These are phyloP conservation scores for Choreutis nemorana DNA, from an alignment of 2,888 invertebrate species.

Conservation along the genomic window DNA sequence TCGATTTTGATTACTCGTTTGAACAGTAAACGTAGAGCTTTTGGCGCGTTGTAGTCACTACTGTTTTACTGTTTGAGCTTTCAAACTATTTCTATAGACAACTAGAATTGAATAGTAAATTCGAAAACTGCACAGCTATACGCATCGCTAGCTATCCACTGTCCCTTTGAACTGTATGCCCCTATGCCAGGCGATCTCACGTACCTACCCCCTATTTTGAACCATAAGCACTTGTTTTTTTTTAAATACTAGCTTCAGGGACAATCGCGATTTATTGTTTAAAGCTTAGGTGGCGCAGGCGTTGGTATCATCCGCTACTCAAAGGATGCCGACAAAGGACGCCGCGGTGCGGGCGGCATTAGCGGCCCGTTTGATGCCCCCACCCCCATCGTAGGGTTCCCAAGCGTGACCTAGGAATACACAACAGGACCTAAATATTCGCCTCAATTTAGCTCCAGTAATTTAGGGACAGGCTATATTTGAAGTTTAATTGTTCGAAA, in stretches of 20 bases:
- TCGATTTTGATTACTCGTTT: too few relatives aligned
- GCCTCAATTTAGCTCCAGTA: background rate
- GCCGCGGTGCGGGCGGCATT: slow-evolving; percentile 56
- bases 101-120: too few relatives aligned
- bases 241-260: slow-evolving; percentile 11
- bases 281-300: slow-evolving; percentile 27
- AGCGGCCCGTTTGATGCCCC: slow-evolving; percentile 54
- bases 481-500: background rate
- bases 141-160: too few relatives aligned
- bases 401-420: slow-evolving; percentile 20
- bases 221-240: too few relatives aligned
- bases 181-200: too few relatives aligned
- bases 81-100: too few relatives aligned
- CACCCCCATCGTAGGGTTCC: slow-evolving; percentile 40
- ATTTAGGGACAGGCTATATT: background rate
- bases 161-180: too few relatives aligned
- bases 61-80: too few relatives aligned
- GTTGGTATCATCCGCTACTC: slow-evolving; percentile 47
- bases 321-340: slow-evolving; percentile 62
- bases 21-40: too few relatives aligned
- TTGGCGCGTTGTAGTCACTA: too few relatives aligned
- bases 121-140: too few relatives aligned
- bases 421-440: slow-evolving; percentile 2
- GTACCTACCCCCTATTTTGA: too few relatives aligned
- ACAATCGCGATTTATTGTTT: slow-evolving; percentile 9